Evolutionary conservation across 2,888 invertebrate genomes (phyloP).

Genomic region (Aporophyla nigra): DNA sequence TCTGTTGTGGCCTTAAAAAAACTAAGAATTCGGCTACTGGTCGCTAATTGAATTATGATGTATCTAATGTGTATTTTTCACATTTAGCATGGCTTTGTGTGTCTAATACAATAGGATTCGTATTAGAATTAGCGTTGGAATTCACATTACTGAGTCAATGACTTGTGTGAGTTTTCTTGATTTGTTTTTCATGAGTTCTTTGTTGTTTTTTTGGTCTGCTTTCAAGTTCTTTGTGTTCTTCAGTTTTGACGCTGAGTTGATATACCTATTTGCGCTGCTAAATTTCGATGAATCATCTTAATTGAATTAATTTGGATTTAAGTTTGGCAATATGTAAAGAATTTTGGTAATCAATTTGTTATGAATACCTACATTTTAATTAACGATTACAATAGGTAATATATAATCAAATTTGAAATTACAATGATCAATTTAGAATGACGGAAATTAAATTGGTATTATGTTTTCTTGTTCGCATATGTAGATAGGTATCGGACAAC

Average conservation of each 20-base stretch:
- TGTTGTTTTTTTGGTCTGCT: constrained; percentile 1
- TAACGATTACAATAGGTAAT: neutral
- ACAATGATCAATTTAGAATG: neutral
- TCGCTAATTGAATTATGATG: constrained; percentile 56
- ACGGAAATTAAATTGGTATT: neutral
- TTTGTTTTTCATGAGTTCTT: constrained; percentile 28
- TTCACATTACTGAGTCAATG: constrained; percentile 44
- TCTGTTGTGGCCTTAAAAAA: constrained; percentile 10
- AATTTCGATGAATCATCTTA: too few species aligned
- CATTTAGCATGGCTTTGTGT: constrained; percentile 45
- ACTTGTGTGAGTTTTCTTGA: constrained; percentile 32
- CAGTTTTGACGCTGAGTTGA: constrained; percentile 1
- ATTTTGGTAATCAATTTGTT: neutral
- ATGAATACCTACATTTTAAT: neutral
- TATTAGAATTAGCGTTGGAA: constrained; percentile 43
- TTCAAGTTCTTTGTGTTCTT: constrained; percentile 2
- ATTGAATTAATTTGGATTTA: neutral
- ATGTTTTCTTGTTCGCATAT: neutral
- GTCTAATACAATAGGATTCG: constrained; percentile 40
- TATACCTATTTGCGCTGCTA: neutral
- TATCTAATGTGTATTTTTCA: constrained; percentile 49
- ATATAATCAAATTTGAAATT: neutral
- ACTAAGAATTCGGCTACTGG: constrained; percentile 20
- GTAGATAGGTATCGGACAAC: neutral
- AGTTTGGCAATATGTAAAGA: neutral